phyloP scores from a whole-genome alignment of 2,797 vertebrate genomes.

The Phataginus tricuspis region DNA sequence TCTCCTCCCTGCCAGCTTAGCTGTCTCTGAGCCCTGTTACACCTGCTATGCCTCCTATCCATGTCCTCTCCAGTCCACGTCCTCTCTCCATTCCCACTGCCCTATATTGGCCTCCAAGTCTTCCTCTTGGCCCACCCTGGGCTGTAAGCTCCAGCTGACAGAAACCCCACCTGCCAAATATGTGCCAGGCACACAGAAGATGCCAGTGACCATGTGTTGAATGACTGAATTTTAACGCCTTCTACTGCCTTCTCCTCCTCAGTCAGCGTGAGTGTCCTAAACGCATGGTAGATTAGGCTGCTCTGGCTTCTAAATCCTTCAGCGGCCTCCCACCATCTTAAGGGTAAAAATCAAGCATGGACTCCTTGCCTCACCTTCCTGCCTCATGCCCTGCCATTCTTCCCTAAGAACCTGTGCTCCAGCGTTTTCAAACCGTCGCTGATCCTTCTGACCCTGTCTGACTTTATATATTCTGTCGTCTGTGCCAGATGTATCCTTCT shows the following conservation, averaged over 20 bases:
- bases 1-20: background rate
- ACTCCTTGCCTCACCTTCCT: background rate
- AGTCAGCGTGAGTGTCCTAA: background rate
- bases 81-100: background rate
- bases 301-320: background rate
- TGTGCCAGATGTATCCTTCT: background rate
- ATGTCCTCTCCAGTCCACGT: background rate
- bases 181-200: background rate
- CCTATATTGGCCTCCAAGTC: background rate
- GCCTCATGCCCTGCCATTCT: background rate
- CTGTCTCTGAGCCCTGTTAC: background rate
- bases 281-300: background rate
- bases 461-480: background rate
- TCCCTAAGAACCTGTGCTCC: background rate
- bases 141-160: background rate
- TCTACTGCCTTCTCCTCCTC: background rate
- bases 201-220: background rate
- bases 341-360: background rate
- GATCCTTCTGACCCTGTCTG: background rate
- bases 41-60: background rate
- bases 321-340: background rate
- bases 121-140: background rate
- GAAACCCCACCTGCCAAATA: background rate
- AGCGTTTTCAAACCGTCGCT: background rate
- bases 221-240: background rate